Base-by-base conservation (phyloP, 1,140 invertebrate genomes). In the Drosophila repleta region DNA sequence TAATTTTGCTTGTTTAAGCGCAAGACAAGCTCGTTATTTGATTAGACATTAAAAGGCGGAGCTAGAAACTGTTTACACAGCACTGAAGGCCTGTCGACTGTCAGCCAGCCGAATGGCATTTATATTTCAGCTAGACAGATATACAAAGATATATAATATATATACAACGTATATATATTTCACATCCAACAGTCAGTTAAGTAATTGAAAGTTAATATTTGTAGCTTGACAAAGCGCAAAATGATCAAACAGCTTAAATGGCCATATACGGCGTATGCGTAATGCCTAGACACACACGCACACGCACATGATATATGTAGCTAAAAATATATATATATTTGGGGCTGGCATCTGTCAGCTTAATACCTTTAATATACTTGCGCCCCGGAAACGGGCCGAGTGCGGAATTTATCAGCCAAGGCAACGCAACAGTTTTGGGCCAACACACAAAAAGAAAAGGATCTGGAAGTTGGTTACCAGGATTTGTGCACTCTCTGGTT, bases 151-250 rank as follows among this genome's bases (percentile, higher is more conserved):
- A 29, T 24, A 24, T 5, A 35, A 11, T 11, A 35, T 35, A 3
- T 35, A 35, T 35, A 35, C 4, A 29, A 35, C 4, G 20, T 37
- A 32, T 52, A 58, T 66, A 24, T 49, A 18, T 41, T 29, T 48
- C 29, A 17, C 29, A 45, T 17, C 20, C 46, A 53, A 17, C 55
- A 57, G 55, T 39, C 17, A 51, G 43, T 78, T 66, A 65, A 24
- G 74, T 82, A 82, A 85, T 87, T 87, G 78, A 69, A 73, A 76
- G 80, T 61, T 79, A 76, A 84, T 75, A 80, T 80, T 72, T 79
- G 65, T 43, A 41, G 53, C 21, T 49, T 53, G 52, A 8, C 29
- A 5, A 8, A 10, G 29, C 29, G 29, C 8, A 29, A 29, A 29
- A 29, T 29, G 45, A 71, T 43, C 64, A 52, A 74, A 55, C 76